Conservation (phyloP, 2,888 invertebrate species). For the Drosophila bunnanda region DNA sequence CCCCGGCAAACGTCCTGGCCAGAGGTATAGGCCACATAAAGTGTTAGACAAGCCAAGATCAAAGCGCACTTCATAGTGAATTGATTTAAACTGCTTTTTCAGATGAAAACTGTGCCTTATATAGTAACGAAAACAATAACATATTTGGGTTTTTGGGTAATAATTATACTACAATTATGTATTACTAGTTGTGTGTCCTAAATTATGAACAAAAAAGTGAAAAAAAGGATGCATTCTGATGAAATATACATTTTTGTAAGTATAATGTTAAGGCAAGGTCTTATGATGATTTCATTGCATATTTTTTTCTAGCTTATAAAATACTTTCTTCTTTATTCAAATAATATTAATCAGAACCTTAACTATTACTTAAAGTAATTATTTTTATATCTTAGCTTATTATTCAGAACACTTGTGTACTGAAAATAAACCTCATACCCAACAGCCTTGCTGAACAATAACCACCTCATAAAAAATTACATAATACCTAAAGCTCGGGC, state of each 20-base stretch:
- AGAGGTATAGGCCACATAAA: constrained; percentile 9
- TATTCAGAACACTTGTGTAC: not conserved
- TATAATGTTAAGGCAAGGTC: too few relatives aligned
- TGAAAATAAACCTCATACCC: not conserved
- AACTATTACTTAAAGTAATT: not conserved
- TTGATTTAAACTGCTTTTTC: constrained; percentile 1
- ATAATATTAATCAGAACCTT: not conserved
- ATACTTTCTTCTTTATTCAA: too few relatives aligned
- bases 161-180: not conserved
- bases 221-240: not conserved
- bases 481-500: constrained; percentile 1
- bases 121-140: not conserved
- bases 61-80: constrained; percentile 25
- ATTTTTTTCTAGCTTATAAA: too few relatives aligned
- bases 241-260: not conserved
- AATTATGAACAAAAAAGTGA: not conserved
- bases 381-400: not conserved
- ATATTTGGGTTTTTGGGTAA: constrained; percentile 2
- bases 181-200: not conserved
- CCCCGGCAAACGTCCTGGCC: constrained; percentile 3
- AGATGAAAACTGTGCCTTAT: not conserved
- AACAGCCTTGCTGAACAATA: not conserved
- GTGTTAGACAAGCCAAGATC: constrained; percentile 20
- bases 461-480: not conserved
- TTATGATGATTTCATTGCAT: too few relatives aligned